Evolutionary conservation across 2,113 vertebrate species (phyloP), one percentile per base, ranked within the genome.

Genomic region (Rhinoptilus africanus): DNA sequence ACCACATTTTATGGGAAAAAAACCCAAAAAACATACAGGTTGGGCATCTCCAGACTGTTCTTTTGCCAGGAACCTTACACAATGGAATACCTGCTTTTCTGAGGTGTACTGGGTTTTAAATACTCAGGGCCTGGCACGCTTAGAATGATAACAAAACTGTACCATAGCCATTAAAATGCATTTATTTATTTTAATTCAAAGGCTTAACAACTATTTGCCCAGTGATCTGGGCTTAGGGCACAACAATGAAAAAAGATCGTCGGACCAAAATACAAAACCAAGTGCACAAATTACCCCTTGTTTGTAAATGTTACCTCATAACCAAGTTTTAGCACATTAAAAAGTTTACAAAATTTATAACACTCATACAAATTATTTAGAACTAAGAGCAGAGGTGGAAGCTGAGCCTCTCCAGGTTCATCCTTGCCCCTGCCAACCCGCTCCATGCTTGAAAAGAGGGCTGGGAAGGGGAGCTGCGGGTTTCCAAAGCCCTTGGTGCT

Each of bases 171-270:
- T 88, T 79, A 92, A 93, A 96, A 92, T 78, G 73, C 32, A 74
- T 97, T 97, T 97, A 97, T 97, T 94, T 79, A n/a, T 92, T 96
- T 96, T 84, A 92, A 82, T 96, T 79, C 72, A 80, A 91, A 95
- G 56, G 54, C 67, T 92, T 87, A 93, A 96, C 95, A 95, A 93
- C 34, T 78, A 26, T 71, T 72, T 75, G 77, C 67, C 89, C 92
- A 84, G 41, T 56, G 50, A 67, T 90, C 39, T 94, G 84, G 72
- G 95, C 88, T 91, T 85, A 39, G 96, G 92, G 93, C 78, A 47
- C 89, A 93, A 92, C 88, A 88, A 92, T 54, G 59, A 93, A 89
- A 96, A 89, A 89, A 94, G 89, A 64, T 4, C 90, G 87, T 75
- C 74, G 80, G 95, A 94, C 87, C 94, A 89, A 96, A 96, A 95